phyloP scores from a whole-genome alignment of 2,113 vertebrate species.

The Vulpes lagopus region DNA sequence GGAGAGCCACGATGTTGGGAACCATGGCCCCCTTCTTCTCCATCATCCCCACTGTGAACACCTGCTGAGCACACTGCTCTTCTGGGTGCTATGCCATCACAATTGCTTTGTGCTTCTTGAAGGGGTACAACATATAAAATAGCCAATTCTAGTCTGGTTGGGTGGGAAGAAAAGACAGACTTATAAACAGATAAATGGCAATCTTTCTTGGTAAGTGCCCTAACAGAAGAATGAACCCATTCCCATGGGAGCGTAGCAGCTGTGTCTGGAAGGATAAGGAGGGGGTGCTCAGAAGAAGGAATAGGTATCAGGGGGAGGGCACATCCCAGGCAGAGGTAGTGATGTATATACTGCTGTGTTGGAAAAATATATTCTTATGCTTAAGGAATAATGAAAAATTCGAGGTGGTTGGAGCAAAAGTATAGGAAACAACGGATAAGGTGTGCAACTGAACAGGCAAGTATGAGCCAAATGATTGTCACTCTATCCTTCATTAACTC shows the following conservation, averaged over 20 bases:
- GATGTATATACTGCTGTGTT: neutral
- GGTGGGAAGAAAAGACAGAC: neutral
- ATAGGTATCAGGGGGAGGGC: neutral
- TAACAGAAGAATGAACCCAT: neutral
- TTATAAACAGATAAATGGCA: neutral
- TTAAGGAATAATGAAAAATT: neutral
- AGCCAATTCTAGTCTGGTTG: neutral
- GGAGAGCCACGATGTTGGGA: neutral
- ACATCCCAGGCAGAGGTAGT: neutral
- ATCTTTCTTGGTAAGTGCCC: neutral
- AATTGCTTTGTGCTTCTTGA: neutral
- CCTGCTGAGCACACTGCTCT: neutral
- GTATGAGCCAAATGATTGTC: neutral
- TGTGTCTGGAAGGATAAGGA: neutral
- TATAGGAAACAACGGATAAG: neutral
- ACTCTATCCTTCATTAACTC: neutral
- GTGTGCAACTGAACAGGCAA: neutral
- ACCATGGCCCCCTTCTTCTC: neutral
- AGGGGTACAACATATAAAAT: neutral
- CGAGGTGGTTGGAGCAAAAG: neutral
- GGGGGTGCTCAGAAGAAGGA: neutral
- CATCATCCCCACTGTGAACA: neutral
- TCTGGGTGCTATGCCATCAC: accelerated
- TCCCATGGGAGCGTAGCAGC: neutral
- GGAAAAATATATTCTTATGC: neutral